phyloP scores from a whole-genome alignment of 2,888 invertebrate species.

The Eupithecia exiguata region DNA sequence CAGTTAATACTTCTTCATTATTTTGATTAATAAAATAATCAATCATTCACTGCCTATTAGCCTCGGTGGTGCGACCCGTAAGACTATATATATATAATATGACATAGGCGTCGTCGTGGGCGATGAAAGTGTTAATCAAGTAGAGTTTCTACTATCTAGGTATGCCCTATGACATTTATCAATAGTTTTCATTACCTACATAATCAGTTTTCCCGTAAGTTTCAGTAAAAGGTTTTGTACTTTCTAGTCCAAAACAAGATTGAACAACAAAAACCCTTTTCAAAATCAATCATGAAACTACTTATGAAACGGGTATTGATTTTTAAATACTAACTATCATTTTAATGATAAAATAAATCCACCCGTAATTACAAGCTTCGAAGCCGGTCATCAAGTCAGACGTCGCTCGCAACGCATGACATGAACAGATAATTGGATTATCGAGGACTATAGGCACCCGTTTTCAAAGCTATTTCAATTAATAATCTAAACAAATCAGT shows the following conservation, averaged over 20 bases:
- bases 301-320: neutral
- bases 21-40: neutral
- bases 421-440: constrained; percentile 54
- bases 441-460: constrained; percentile 18
- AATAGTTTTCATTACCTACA: neutral
- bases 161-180: too few species aligned
- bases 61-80: too few species aligned
- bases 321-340: neutral
- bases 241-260: neutral
- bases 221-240: neutral
- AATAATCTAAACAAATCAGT: neutral
- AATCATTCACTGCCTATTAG: neutral
- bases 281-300: neutral
- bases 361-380: neutral
- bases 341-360: neutral
- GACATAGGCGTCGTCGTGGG: too few species aligned
- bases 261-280: neutral
- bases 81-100: too few species aligned
- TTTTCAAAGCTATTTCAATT: neutral
- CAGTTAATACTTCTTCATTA: neutral
- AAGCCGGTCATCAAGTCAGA: constrained; percentile 1
- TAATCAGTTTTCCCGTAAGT: neutral
- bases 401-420: constrained; percentile 57
- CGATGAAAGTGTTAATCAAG: neutral
- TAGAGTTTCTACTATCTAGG: neutral